Base-by-base conservation (phyloP, 2,797 vertebrate genomes). In the Sebastes iracundus region DNA sequence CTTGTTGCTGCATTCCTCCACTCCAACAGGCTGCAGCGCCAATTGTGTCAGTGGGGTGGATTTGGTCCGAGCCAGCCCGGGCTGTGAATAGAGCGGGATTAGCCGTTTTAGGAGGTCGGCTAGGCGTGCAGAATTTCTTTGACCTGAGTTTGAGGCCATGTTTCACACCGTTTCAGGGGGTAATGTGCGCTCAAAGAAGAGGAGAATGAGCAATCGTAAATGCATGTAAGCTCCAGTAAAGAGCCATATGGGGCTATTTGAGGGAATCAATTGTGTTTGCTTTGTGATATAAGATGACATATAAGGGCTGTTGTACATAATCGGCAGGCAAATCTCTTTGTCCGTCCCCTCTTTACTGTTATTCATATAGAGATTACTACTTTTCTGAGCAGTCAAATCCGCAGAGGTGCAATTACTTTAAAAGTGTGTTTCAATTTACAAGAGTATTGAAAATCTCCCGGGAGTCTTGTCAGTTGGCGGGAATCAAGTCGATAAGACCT, bases 41-140 rank as follows among this genome's bases (percentile, higher is more conserved):
- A 93, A 93, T 94, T 95, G 94, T 95, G 92, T 93, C 92, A 88
- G 92, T 93, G 91, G 92, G 42, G 90, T 82, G 92, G 92, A 88
- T 88, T 82, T 84, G 77, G 88, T 88, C 74, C 66, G 81, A 90
- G 85, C 82, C 72, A 83, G 88, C 55, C 86, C 4, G 75, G 69
- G 62, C 87, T 85, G 78, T 92, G 90, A 93, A 92, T 92, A 84
- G 90, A 87, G 83, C 69, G 7, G 86, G 88, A 93, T 93, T 88
- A 92, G 87, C 61, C 78, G 49, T 90, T 93, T 75, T 75, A 91
- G 65, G 72, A 84, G 85, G 82, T 77, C 72, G 62, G 59, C 70
- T 66, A 20, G 82, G 77, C 73, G 80, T 38, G 75, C 70, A 72
- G 74, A 84, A 86, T 76, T 80, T 80, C 79, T 81, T 80, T 88